phyloP scores from a whole-genome alignment of 2,113 vertebrate species.

The Heloderma charlesbogerti region DNA sequence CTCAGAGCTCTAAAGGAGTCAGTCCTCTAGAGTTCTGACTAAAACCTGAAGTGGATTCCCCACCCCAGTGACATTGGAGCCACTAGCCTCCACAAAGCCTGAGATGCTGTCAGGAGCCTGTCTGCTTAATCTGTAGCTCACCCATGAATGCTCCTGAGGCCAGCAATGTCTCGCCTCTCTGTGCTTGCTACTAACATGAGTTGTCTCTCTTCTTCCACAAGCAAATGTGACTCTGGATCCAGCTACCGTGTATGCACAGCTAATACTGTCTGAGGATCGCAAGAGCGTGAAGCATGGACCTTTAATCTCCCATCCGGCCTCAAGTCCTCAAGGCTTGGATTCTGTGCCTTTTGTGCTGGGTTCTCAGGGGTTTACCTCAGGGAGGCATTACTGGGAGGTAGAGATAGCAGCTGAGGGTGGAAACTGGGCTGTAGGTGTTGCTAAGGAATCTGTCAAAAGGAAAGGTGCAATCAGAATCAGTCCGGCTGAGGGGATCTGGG shows the following conservation, averaged over 20 bases:
- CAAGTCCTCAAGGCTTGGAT: neutral
- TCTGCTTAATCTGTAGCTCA: too few species aligned
- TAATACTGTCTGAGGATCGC: neutral
- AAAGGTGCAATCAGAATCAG: neutral
- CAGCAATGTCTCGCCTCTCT: neutral
- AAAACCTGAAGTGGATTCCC: too few species aligned
- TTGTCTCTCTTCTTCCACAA: neutral
- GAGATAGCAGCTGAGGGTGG: neutral
- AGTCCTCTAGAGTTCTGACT: too few species aligned
- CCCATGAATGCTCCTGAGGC: too few species aligned
- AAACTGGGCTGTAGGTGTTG: constrained; percentile 25
- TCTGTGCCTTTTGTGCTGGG: constrained; percentile 9
- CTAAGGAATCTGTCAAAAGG: constrained; percentile 20
- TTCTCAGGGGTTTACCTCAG: neutral
- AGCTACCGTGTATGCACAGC: neutral
- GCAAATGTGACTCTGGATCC: neutral
- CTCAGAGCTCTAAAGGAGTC: too few species aligned
- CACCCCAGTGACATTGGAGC: too few species aligned
- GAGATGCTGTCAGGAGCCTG: too few species aligned
- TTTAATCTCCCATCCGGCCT: neutral
- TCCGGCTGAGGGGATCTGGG: constrained; percentile 27
- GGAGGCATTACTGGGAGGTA: constrained; percentile 39
- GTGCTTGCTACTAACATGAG: neutral
- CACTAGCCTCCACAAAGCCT: too few species aligned
- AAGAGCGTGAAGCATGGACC: neutral